These are phyloP conservation scores for Caenorhabditis japonica DNA, from an alignment of 2,888 invertebrate species.

Conservation along the genomic window DNA sequence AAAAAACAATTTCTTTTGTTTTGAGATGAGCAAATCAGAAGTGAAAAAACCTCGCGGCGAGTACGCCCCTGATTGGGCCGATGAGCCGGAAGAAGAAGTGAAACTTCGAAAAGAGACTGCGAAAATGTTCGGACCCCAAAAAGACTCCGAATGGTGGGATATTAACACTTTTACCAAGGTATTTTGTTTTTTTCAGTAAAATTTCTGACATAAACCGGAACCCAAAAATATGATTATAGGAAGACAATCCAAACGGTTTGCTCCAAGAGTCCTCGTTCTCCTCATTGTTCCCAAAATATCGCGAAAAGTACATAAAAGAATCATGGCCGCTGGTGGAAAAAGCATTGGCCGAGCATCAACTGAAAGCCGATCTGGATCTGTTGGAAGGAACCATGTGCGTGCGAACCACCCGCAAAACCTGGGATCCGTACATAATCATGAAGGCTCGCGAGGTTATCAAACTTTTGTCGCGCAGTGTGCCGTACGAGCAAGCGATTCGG, in stretches of 20 bases:
- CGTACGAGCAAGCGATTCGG: conserved; percentile 90
- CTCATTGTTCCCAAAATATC: conserved; percentile 94
- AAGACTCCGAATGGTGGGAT: conserved; percentile 78
- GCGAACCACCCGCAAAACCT: conserved; percentile 91
- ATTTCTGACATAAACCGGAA: background rate
- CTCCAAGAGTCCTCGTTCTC: conserved; percentile 95
- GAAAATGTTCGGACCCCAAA: conserved; percentile 61
- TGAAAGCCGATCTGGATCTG: conserved; percentile 73
- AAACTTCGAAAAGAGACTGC: conserved; percentile 54
- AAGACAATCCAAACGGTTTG: conserved; percentile 87
- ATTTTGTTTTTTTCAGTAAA: conserved; percentile 1
- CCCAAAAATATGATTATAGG: conserved; percentile 32
- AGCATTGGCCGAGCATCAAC: conserved; percentile 83
- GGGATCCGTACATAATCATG: conserved; percentile 93
- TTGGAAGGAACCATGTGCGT: conserved; percentile 86
- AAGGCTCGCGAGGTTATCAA: conserved; percentile 97
- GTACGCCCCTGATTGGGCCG: conserved; percentile 60
- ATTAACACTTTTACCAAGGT: conserved; percentile 84
- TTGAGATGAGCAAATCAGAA: conserved; percentile 31
- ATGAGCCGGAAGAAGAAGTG: conserved; percentile 50
- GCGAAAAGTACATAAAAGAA: conserved; percentile 91
- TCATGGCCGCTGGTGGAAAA: conserved; percentile 95
- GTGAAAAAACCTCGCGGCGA: conserved; percentile 45
- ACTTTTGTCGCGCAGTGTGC: conserved; percentile 93
- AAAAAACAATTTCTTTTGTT: too few relatives aligned